Conservation (phyloP, 2,797 vertebrate species). For the Triplophysa bombifrons region DNA sequence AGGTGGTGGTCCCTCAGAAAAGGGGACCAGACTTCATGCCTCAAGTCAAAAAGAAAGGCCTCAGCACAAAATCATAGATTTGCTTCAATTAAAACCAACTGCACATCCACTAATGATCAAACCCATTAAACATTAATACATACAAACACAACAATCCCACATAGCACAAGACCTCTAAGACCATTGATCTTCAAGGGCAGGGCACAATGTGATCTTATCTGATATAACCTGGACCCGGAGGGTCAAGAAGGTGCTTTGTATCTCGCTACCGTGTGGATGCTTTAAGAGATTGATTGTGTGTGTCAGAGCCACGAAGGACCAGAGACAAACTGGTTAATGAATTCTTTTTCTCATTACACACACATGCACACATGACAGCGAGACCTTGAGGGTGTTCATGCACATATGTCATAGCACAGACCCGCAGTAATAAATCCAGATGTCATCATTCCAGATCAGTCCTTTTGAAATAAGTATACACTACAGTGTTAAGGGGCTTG, state of each 20-base stretch:
- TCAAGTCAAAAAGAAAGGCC: background rate
- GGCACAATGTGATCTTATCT: background rate
- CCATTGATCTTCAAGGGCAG: conserved; percentile 3
- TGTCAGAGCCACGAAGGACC: conserved; percentile 30
- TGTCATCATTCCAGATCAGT: conserved; percentile 64
- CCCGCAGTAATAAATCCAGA: conserved; percentile 37
- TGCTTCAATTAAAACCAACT: background rate
- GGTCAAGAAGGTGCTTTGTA: conserved; percentile 31
- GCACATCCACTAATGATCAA: conserved; percentile 17
- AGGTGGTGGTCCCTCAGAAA: background rate
- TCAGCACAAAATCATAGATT: background rate
- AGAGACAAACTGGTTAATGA: conserved; percentile 37
- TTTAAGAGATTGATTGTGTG: conserved; percentile 41
- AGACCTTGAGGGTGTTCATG: conserved; percentile 30
- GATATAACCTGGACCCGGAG: conserved; percentile 9
- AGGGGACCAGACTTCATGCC: conserved; percentile 2
- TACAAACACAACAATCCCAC: conserved; percentile 16
- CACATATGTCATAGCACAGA: background rate
- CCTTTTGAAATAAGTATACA: background rate
- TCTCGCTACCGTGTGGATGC: conserved; percentile 24
- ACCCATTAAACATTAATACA: conserved; percentile 5
- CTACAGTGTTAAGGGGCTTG: background rate
- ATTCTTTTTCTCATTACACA: conserved; percentile 35
- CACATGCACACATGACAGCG: background rate
- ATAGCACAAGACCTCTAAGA: background rate